Evolutionary conservation across 2,888 invertebrate species (phyloP), one percentile per base, ranked within the genome.

Genomic region (Spisula subtruncata): DNA sequence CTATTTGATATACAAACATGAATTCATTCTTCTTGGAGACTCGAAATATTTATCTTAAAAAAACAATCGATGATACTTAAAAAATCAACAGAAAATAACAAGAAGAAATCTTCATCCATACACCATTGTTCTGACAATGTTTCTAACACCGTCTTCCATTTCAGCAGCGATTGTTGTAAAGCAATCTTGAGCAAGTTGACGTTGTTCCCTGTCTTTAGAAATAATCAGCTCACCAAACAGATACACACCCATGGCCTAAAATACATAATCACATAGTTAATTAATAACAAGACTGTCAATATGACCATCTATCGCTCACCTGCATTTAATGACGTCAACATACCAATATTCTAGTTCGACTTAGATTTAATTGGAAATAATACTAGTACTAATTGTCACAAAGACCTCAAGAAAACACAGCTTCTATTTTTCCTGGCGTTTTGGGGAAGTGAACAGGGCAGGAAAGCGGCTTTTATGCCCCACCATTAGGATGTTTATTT

Each of bases 171-270:
- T 85, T 41, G 82, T 81, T 32, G 87, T 85, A 92, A 95, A 96
- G 75, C 94, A 93, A 18, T 94, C 89, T 60, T 92, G 91, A 4
- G 96, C 96, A 41, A 96, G 60, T 6, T 89, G 60, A 29, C 92
- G 91, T 56, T 94, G 93, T n/a, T 81, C 66, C 25, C 56, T 88
- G 85, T 92, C 93, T 51, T 92, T 93, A 8, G 96, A 96, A n/a
- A 97, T 94, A 86, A 96, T 95, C 56, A 97, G 91, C 89, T 97
- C 97, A 12, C 97, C 97, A 94, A 96, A 97, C 81, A 97, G 93
- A 91, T 97, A 97, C n/a, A 97, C 96, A 56, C 97, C 97, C 96
- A 97, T 96, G 0, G 96, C 96, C 96, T 96, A 94, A 8, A 94
- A 93, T 79, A 60, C 66, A 89, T 89, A 29, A 86, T 54, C 5